A percentile compares a stretch with the other conserved stretches of the same genome.
Conservation (phyloP, 1,140 invertebrate genomes). For the Drosophila bocqueti region DNA sequence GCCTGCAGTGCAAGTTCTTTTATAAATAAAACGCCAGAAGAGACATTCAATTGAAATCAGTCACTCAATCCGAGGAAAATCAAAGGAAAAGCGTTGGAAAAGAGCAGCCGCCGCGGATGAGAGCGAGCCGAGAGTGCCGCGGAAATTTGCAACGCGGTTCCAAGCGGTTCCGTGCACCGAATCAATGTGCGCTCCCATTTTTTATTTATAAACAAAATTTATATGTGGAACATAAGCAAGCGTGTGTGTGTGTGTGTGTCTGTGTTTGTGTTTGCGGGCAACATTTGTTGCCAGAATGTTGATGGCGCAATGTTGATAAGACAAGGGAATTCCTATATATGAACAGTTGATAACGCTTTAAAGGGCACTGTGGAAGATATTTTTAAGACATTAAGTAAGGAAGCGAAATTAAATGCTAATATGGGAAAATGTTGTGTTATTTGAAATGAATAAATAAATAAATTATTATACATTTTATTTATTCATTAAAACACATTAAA, state of each 20-base stretch:
- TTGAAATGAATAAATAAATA: neutral
- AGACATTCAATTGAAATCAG: constrained; percentile 71
- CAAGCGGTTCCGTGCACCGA: constrained; percentile 83
- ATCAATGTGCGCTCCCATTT: constrained; percentile 68
- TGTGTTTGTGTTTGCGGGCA: constrained; percentile 30
- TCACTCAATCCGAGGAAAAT: constrained; percentile 69
- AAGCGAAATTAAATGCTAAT: neutral
- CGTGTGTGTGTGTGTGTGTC: neutral
- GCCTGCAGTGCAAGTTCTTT: constrained; percentile 80
- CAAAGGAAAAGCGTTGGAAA: constrained; percentile 64
- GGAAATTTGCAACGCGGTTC: constrained; percentile 78
- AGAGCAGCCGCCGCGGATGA: constrained; percentile 37
- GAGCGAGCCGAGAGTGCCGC: constrained; percentile 26
- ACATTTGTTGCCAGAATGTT: constrained; percentile 46
- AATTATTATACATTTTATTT: neutral
- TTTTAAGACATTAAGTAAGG: neutral
- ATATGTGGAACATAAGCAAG: constrained; percentile 72
- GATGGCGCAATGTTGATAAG: constrained; percentile 63
- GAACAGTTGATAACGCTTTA: constrained; percentile 16
- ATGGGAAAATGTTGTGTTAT: neutral
- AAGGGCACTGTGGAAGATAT: neutral
- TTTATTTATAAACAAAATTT: constrained; percentile 80
- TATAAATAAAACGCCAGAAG: constrained; percentile 77
- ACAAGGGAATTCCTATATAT: constrained; percentile 1
- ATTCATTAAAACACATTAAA: too few species aligned